Evolutionary conservation across 1,140 invertebrate genomes (phyloP).

Genomic region (Hesperophylax magnus): DNA sequence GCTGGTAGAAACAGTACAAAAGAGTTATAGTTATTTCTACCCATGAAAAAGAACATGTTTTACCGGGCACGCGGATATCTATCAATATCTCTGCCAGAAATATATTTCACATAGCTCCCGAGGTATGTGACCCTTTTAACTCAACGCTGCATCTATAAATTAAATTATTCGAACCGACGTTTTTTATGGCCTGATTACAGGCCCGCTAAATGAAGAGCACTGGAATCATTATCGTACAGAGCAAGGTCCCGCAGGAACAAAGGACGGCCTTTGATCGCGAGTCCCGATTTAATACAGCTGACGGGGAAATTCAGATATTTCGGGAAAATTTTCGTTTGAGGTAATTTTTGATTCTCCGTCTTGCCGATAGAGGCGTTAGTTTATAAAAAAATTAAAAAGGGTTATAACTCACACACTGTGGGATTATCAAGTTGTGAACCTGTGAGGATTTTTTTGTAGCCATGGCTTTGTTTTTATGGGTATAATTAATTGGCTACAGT

Average conservation of each 20-base stretch:
- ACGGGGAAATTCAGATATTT: background rate
- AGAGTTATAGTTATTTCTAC: too few species aligned
- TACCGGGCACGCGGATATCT: too few species aligned
- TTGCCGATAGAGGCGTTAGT: too few species aligned
- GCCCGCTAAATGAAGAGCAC: background rate
- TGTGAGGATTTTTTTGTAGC: too few species aligned
- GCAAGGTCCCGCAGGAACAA: background rate
- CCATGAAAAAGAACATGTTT: too few species aligned
- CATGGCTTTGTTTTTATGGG: too few species aligned
- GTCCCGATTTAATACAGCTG: slow-evolving; percentile 16
- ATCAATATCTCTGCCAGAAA: background rate
- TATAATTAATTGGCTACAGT: too few species aligned
- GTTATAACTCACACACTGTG: too few species aligned
- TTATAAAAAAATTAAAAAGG: too few species aligned
- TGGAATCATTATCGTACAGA: slow-evolving; percentile 12
- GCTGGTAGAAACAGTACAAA: too few species aligned
- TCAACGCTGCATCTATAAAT: slow-evolving; percentile 5
- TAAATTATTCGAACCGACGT: background rate
- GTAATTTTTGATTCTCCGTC: too few species aligned
- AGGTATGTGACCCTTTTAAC: slow-evolving; percentile 9
- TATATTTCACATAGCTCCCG: background rate
- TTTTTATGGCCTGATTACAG: slow-evolving; percentile 2
- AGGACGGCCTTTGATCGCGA: slow-evolving; percentile 15
- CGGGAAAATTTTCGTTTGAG: background rate
- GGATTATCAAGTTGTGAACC: too few species aligned